Percentiles rank a stretch among this genome's conserved stretches.
Evolutionary conservation across 2,797 vertebrate species (phyloP).

Genomic region (Enteromius anoplus): DNA sequence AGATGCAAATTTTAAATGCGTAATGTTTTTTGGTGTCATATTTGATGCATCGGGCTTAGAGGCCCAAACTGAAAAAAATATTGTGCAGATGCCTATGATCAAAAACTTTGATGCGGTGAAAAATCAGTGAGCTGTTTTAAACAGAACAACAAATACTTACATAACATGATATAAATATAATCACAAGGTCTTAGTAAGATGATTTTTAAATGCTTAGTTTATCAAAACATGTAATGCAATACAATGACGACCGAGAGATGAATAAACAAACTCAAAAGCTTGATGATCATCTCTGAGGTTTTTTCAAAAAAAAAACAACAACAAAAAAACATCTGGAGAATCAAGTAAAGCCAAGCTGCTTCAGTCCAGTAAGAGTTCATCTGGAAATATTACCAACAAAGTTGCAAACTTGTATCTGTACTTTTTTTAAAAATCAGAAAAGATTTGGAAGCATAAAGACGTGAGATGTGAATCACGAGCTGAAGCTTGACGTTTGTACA

Average conservation of each 20-base stretch:
- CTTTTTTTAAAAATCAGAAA: not conserved
- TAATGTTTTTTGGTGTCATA: not conserved
- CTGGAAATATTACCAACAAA: not conserved
- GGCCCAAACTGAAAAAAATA: not conserved
- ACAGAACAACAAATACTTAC: not conserved
- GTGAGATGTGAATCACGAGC: not conserved
- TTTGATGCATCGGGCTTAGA: not conserved
- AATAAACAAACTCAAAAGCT: not conserved
- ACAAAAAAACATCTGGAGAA: not conserved
- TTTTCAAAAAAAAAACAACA: not conserved
- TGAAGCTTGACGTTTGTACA: not conserved
- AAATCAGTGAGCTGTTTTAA: not conserved
- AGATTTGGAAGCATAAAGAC: not conserved
- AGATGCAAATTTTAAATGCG: not conserved
- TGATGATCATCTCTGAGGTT: not conserved
- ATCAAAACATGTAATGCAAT: not conserved
- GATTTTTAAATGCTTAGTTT: not conserved
- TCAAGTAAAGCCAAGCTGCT: not conserved
- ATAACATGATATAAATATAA: not conserved
- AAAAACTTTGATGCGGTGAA: not conserved
- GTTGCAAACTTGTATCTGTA: not conserved
- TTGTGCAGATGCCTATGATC: not conserved
- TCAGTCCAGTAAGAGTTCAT: conserved; percentile 8
- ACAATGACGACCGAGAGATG: not conserved
- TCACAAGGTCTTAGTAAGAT: too few species aligned